Conservation (phyloP, 1,140 invertebrate species). For the Phenacoccus solenopsis region DNA sequence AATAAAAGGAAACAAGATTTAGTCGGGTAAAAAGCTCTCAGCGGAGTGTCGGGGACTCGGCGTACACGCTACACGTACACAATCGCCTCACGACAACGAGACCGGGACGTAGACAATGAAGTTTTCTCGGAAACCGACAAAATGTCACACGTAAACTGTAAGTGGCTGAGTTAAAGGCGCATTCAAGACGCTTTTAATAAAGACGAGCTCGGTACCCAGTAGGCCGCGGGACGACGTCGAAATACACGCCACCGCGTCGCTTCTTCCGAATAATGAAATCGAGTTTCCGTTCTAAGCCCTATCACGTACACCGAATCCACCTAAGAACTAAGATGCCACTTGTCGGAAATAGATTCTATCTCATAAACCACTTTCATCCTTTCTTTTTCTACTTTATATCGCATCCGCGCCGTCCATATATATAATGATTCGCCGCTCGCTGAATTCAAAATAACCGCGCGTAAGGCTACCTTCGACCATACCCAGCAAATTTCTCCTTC, state of each 20-base stretch:
- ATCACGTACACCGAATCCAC: constrained; percentile 12
- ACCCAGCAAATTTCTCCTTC: too few species aligned
- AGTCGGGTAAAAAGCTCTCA: too few species aligned
- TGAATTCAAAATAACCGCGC: constrained; percentile 11
- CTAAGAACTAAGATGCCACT: constrained; percentile 16
- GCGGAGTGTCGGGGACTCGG: too few species aligned
- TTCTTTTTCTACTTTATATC: neutral
- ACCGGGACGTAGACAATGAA: neutral
- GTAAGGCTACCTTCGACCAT: too few species aligned
- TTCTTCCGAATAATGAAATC: constrained; percentile 6
- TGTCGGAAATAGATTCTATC: constrained; percentile 15
- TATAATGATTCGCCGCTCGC: neutral
- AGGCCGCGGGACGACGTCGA: neutral
- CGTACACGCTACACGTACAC: too few species aligned
- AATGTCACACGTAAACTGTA: neutral
- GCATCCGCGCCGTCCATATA: constrained; percentile 6
- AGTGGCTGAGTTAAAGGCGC: neutral
- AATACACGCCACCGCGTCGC: too few species aligned
- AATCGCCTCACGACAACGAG: too few species aligned
- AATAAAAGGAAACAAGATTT: too few species aligned
- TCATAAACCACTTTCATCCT: constrained; percentile 16
- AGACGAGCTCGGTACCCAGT: neutral
- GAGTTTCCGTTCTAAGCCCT: constrained; percentile 10
- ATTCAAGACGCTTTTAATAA: constrained; percentile 3
- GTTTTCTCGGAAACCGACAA: constrained; percentile 1